These are phyloP conservation scores for Ophioninae sp. DNA, from an alignment of 2,888 invertebrate genomes.

Conservation along the genomic window DNA sequence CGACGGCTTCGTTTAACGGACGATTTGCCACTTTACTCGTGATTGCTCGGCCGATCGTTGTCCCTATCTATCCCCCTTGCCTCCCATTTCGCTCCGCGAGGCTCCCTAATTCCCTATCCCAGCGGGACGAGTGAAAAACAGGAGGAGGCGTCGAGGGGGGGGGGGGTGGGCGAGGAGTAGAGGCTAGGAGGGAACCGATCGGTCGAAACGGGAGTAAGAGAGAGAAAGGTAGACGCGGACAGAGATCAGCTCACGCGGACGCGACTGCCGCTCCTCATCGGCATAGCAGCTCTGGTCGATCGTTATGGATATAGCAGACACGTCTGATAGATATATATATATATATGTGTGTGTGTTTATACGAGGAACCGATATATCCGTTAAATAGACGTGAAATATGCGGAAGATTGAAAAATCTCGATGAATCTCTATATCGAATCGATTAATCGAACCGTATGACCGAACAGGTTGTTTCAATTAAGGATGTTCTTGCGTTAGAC, in stretches of 20 bases:
- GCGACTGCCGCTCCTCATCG: conserved; percentile 53
- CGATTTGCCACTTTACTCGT: conserved; percentile 66
- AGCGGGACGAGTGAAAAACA: conserved; percentile 45
- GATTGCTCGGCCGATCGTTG: conserved; percentile 64
- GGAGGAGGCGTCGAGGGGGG: no score
- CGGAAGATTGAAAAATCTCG: neutral
- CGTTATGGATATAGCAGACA: conserved; percentile 65
- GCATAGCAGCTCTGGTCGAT: conserved; percentile 59
- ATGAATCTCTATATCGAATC: neutral
- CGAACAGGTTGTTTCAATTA: no score
- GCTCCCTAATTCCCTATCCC: conserved; percentile 57
- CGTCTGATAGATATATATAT: no score
- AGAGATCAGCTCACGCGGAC: conserved; percentile 61
- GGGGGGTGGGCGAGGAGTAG: no score
- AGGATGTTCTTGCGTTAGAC: no score
- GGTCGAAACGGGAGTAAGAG: conserved; percentile 45
- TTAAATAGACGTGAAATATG: conserved; percentile 1
- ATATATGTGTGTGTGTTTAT: conserved; percentile 12
- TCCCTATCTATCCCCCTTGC: conserved; percentile 36
- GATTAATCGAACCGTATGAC: conserved; percentile 1
- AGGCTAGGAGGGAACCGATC: conserved; percentile 36
- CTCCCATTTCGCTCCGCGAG: conserved; percentile 39
- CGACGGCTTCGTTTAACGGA: conserved; percentile 65
- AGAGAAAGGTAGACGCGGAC: conserved; percentile 38
- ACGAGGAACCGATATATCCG: neutral